Evolutionary conservation across 2,797 vertebrate genomes (phyloP).

Genomic region (Nyctibius grandis): DNA sequence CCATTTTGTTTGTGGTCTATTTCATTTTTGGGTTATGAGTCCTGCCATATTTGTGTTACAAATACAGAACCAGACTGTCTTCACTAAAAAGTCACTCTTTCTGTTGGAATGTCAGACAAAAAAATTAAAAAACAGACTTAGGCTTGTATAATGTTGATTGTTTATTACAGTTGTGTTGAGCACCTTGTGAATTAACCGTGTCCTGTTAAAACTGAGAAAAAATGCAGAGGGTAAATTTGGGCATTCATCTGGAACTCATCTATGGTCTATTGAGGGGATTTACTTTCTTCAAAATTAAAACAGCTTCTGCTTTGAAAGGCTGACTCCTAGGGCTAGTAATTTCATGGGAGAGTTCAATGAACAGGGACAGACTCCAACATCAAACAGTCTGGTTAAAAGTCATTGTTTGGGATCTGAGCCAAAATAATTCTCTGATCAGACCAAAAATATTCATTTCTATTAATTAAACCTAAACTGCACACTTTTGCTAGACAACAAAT

Average conservation of each 20-base stretch:
- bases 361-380: background rate
- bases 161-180: background rate
- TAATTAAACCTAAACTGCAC: conserved; percentile 9
- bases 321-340: background rate
- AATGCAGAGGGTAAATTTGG: background rate
- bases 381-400: background rate
- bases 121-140: background rate
- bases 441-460: background rate
- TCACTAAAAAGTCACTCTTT: background rate
- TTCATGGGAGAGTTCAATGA: background rate
- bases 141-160: background rate
- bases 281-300: background rate
- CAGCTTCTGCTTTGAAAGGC: background rate
- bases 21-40: background rate
- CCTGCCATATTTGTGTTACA: background rate
- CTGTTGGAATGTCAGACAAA: background rate
- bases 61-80: background rate
- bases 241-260: background rate
- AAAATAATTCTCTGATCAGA: background rate
- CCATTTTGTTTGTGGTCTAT: background rate
- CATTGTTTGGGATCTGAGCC: background rate
- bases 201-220: background rate
- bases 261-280: background rate
- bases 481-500: background rate
- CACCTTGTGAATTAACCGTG: background rate